A percentile compares a stretch with the other conserved stretches of the same genome.
These are phyloP conservation scores for Guaruba guarouba DNA, from an alignment of 2,113 vertebrate genomes.

Conservation along the genomic window DNA sequence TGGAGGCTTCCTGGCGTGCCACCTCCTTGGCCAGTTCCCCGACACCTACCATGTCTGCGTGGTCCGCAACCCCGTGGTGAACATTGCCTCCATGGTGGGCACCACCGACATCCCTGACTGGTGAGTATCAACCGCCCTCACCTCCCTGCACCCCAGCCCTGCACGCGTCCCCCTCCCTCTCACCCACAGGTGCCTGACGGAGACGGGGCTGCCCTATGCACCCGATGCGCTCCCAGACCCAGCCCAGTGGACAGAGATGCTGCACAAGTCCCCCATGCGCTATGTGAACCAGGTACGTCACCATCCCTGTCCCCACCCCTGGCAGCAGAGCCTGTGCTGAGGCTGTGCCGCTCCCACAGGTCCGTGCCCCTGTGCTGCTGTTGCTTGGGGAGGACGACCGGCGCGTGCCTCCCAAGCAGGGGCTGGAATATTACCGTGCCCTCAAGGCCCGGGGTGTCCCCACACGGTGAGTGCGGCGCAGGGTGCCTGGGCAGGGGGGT, in stretches of 20 bases:
- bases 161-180: rapidly evolving
- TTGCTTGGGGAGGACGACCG: slow-evolving; percentile 88
- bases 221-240: slow-evolving; percentile 74
- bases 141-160: rapidly evolving
- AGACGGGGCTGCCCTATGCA: slow-evolving; percentile 80
- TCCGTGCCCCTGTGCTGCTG: slow-evolving; percentile 86
- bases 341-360: slow-evolving; percentile 65
- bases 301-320: background rate
- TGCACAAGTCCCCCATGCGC: slow-evolving; percentile 86
- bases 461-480: slow-evolving; percentile 79
- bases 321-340: background rate
- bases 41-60: slow-evolving; percentile 87
- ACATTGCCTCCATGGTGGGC: slow-evolving; percentile 88
- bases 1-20: slow-evolving; percentile 92
- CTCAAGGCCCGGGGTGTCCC: slow-evolving; percentile 83
- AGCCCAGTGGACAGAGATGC: slow-evolving; percentile 82
- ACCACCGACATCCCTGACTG: slow-evolving; percentile 95
- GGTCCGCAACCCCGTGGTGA: slow-evolving; percentile 88
- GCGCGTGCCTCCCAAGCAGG: slow-evolving; percentile 90
- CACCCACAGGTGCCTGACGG: slow-evolving; percentile 84
- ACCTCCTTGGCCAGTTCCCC: slow-evolving; percentile 93
- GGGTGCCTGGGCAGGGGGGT: rapidly evolving
- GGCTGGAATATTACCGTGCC: slow-evolving; percentile 91
- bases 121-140: slow-evolving; percentile 56
- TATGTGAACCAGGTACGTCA: slow-evolving; percentile 75